Conservation (phyloP, 2,797 vertebrate genomes). For the Tokudaia tokunoshimensis region DNA sequence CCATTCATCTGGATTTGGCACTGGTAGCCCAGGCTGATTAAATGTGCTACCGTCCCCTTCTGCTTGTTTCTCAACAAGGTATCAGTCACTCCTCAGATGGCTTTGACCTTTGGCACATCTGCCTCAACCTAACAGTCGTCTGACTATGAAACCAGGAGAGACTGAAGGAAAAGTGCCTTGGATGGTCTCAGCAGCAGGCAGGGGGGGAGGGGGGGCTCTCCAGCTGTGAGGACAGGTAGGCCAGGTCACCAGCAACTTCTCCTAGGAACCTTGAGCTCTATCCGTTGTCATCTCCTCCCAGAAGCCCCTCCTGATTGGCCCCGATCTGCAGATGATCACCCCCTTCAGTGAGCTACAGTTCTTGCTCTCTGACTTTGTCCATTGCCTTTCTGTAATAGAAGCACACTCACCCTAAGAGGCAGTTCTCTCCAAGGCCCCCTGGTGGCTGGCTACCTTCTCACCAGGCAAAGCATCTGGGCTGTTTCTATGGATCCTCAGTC, state of each 20-base stretch:
- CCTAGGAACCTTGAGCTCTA: background rate
- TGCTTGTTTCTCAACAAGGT: constrained; percentile 53
- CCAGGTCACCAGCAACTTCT: background rate
- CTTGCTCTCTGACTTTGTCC: background rate
- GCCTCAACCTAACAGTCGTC: background rate
- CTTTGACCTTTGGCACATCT: constrained; percentile 57
- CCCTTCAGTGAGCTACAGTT: background rate
- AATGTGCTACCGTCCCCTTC: constrained; percentile 43
- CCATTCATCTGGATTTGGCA: constrained; percentile 62
- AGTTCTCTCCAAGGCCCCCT: background rate
- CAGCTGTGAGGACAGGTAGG: background rate
- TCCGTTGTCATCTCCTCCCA: background rate
- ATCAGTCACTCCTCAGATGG: constrained; percentile 52
- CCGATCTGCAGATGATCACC: background rate
- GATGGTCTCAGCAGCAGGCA: background rate
- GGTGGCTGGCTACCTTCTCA: background rate
- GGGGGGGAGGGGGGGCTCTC: background rate
- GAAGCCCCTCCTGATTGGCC: constrained; percentile 33
- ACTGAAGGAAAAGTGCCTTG: background rate
- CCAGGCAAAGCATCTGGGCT: background rate
- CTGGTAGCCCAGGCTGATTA: constrained; percentile 73
- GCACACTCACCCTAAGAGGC: background rate
- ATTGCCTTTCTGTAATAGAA: background rate
- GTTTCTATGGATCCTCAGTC: background rate
- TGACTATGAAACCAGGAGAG: background rate